A percentile compares a stretch with the other conserved stretches of the same genome.
Conservation (phyloP, 2,797 vertebrate species). For the Glossophaga mutica region DNA sequence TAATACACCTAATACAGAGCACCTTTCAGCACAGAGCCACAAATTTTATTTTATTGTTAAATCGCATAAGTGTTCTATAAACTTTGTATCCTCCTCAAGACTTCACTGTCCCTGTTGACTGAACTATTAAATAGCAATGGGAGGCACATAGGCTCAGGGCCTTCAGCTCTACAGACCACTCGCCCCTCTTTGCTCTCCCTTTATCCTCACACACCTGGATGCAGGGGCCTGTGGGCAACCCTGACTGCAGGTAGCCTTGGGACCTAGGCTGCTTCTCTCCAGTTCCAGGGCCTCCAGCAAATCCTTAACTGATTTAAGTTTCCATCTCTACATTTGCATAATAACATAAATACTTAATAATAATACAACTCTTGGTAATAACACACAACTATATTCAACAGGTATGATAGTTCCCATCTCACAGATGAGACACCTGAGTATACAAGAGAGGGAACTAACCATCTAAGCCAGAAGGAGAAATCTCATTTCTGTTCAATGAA, state of each 20-base stretch:
- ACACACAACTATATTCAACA: background rate
- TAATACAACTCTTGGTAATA: background rate
- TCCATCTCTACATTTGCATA: background rate
- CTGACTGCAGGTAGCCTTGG: background rate
- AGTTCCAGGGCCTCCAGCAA: background rate
- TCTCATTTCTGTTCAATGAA: background rate
- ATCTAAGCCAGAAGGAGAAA: background rate
- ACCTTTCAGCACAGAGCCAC: background rate
- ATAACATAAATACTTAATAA: background rate
- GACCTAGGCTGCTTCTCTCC: background rate
- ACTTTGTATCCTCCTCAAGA: no score
- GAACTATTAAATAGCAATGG: accelerated
- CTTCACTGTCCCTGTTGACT: accelerated
- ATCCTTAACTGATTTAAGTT: background rate
- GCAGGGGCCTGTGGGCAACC: no score
- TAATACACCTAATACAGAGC: background rate
- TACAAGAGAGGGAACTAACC: background rate
- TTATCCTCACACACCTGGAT: background rate
- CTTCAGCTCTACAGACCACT: background rate
- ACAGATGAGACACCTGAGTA: background rate
- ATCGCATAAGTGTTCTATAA: background rate
- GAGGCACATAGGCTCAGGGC: accelerated
- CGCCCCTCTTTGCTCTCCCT: background rate
- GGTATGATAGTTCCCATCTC: no score
- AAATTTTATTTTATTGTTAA: background rate